Percentiles rank a stretch among this genome's conserved stretches.
These are phyloP conservation scores for Aurelia coerulea DNA, from an alignment of 30 jellyfish, hydroid and myxozoan genomes.

Conservation along the genomic window DNA sequence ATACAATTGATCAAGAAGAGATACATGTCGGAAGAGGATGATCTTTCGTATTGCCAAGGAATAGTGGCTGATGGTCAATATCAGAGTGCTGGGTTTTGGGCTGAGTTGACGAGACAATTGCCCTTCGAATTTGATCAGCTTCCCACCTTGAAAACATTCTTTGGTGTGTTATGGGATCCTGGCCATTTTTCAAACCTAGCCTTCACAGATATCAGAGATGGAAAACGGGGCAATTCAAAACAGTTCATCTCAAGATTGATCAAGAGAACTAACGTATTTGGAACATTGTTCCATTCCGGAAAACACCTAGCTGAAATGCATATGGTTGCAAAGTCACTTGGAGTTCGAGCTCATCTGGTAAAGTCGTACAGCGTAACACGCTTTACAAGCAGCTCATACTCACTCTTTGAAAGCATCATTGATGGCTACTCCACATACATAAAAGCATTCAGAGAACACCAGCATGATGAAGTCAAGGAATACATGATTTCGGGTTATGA, in stretches of 20 bases:
- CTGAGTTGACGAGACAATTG: slow-evolving; percentile 26
- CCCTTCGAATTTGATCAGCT: slow-evolving; percentile 20
- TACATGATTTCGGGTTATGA: slow-evolving; percentile 15
- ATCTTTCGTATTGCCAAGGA: slow-evolving; percentile 25
- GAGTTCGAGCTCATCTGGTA: slow-evolving; percentile 45
- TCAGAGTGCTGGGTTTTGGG: slow-evolving; percentile 49
- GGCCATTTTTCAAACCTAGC: slow-evolving; percentile 37
- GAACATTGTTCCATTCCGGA: slow-evolving; percentile 28
- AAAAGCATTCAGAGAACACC: not conserved
- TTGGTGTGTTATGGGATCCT: slow-evolving; percentile 33
- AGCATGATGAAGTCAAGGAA: slow-evolving; percentile 17
- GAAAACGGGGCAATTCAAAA: slow-evolving; percentile 1
- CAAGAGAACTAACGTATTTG: slow-evolving; percentile 26
- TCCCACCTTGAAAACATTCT: slow-evolving; percentile 30
- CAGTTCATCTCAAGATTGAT: not conserved
- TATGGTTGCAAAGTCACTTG: slow-evolving; percentile 40
- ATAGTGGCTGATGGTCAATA: slow-evolving; percentile 38
- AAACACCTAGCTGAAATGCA: slow-evolving; percentile 12
- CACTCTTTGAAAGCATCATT: not conserved
- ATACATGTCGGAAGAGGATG: slow-evolving; percentile 20
- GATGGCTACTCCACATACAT: too few relatives aligned
- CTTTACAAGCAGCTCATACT: slow-evolving; percentile 17
- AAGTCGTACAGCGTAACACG: slow-evolving; percentile 27
- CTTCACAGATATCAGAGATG: slow-evolving; percentile 32
- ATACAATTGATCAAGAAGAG: too few relatives aligned